These are phyloP conservation scores for Cinclus cinclus DNA, from an alignment of 2,113 vertebrate species.

Conservation along the genomic window DNA sequence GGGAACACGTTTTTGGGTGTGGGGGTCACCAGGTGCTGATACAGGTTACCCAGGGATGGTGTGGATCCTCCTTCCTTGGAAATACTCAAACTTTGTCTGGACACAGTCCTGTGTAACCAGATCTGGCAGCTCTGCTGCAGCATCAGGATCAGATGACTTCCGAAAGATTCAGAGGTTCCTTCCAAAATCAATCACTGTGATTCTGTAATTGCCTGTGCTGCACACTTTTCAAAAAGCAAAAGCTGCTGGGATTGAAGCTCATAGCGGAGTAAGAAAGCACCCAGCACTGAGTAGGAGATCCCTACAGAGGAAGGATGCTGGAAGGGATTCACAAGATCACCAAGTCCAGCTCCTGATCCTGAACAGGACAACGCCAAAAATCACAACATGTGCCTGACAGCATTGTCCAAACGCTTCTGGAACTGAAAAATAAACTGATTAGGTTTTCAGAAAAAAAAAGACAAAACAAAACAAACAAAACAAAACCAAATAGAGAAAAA, in stretches of 20 bases:
- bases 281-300: neutral
- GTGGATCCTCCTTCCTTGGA: too few relatives aligned
- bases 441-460: neutral
- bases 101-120: fast-evolving
- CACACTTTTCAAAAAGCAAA: neutral
- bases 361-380: neutral
- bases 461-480: neutral
- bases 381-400: neutral
- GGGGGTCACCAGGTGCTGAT: too few relatives aligned
- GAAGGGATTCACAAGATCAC: neutral
- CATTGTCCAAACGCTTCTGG: neutral
- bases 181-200: neutral
- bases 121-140: neutral
- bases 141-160: neutral
- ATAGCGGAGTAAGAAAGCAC: neutral
- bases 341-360: neutral
- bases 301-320: fast-evolving
- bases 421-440: neutral
- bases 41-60: too few relatives aligned
- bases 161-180: neutral
- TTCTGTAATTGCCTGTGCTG: neutral
- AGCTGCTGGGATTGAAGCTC: neutral
- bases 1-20: too few relatives aligned
- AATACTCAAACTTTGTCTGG: fast-evolving
- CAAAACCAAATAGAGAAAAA: neutral